These are phyloP conservation scores for Eurytoma californica DNA, from an alignment of 2,888 invertebrate genomes.

Conservation along the genomic window DNA sequence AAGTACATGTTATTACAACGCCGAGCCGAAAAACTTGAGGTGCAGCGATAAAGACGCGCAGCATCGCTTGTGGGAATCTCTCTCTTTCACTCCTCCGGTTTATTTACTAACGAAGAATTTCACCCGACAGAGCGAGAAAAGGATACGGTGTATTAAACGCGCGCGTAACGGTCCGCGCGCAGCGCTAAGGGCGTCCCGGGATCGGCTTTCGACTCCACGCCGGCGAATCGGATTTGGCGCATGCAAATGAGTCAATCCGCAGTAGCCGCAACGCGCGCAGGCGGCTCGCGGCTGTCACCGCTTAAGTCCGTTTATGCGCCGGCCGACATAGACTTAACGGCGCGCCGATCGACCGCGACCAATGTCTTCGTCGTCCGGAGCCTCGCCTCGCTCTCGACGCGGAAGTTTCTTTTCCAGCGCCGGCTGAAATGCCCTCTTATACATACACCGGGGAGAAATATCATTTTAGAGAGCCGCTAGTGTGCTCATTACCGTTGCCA, in stretches of 20 bases:
- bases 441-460: too few species aligned
- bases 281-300: background rate
- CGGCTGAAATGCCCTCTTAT: background rate
- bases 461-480: too few species aligned
- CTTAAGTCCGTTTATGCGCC: background rate
- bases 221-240: background rate
- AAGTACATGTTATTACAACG: constrained; percentile 33
- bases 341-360: background rate
- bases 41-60: constrained; percentile 7
- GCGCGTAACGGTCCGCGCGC: constrained; percentile 9
- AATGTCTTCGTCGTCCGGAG: constrained; percentile 1
- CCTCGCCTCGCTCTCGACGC: constrained; percentile 14
- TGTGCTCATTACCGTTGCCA: too few species aligned
- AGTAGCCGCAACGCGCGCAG: too few species aligned
- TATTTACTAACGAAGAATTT: background rate
- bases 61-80: constrained; percentile 20
- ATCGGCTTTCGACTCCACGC: background rate
- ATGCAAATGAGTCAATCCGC: constrained; percentile 19
- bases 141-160: background rate
- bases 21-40: constrained; percentile 2
- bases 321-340: background rate
- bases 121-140: background rate
- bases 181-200: background rate
- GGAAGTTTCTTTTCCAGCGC: constrained; percentile 1
- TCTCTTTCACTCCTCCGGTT: background rate